These are phyloP conservation scores for Leptopilina myrica DNA, from an alignment of 2,888 invertebrate species.

Conservation along the genomic window DNA sequence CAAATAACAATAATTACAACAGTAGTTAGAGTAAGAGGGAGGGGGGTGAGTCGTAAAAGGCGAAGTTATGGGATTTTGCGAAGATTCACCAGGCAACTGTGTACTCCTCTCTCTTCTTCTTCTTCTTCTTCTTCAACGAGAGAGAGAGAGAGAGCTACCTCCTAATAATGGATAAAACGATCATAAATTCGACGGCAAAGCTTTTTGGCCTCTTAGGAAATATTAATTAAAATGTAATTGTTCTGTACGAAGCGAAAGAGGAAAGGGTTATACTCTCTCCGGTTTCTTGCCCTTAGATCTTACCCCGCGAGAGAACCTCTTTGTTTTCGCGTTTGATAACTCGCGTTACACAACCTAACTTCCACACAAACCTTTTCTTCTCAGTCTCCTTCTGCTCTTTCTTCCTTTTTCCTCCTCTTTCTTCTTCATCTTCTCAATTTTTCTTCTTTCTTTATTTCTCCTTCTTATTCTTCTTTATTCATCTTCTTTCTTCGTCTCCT, in stretches of 20 bases:
- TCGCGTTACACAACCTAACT: conserved; percentile 50
- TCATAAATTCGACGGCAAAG: conserved; percentile 76
- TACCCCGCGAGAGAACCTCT: conserved; percentile 64
- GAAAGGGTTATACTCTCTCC: conserved; percentile 55
- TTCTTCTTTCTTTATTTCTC: too few species aligned
- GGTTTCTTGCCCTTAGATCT: conserved; percentile 65
- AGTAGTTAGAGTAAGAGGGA: conserved; percentile 60
- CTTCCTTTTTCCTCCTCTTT: conserved; percentile 46
- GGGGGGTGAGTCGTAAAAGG: conserved; percentile 72
- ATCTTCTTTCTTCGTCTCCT: too few species aligned
- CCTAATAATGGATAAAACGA: conserved; percentile 77
- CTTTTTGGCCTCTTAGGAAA: conserved; percentile 76
- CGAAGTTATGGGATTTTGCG: conserved; percentile 75
- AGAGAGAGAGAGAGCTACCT: conserved; percentile 53
- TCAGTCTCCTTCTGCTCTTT: conserved; percentile 39
- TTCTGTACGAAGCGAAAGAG: conserved; percentile 66
- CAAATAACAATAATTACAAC: conserved; percentile 68
- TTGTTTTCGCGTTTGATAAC: conserved; percentile 71
- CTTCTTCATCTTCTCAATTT: neutral
- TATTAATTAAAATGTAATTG: conserved; percentile 78
- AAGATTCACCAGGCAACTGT: conserved; percentile 64
- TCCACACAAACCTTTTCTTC: neutral
- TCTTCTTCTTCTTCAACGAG: conserved; percentile 39
- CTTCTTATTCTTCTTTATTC: too few species aligned
- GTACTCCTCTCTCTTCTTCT: conserved; percentile 51